Conservation (phyloP, 2,888 invertebrate genomes). For the Diaperis boleti region DNA sequence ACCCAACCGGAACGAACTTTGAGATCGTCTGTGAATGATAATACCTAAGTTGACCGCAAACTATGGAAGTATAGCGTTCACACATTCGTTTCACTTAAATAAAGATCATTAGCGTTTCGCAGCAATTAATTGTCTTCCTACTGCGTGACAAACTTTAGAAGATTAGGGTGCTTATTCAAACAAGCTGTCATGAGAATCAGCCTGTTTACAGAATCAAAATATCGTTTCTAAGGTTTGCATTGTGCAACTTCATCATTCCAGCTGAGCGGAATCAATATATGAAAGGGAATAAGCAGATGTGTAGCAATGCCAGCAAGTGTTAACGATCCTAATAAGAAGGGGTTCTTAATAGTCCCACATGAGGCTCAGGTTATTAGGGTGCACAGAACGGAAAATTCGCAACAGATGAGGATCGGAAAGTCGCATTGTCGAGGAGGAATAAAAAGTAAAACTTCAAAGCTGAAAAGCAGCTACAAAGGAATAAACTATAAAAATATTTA, state of each 20-base stretch:
- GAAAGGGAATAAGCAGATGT: conserved; percentile 25
- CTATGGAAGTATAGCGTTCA: neutral
- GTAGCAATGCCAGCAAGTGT: conserved; percentile 14
- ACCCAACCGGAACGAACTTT: neutral
- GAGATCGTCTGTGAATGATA: conserved; percentile 1
- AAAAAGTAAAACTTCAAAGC: conserved; percentile 4
- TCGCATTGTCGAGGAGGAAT: conserved; percentile 8
- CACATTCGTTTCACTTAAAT: conserved; percentile 13
- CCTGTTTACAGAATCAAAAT: conserved; percentile 16
- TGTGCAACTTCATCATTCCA: conserved; percentile 19
- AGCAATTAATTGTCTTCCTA: conserved; percentile 34
- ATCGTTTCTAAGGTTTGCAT: conserved; percentile 11
- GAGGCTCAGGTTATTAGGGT: conserved; percentile 10
- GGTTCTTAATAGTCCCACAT: conserved; percentile 25
- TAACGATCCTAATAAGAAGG: conserved; percentile 21
- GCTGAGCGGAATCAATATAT: conserved; percentile 10
- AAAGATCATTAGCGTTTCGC: conserved; percentile 18
- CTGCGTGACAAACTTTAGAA: conserved; percentile 19
- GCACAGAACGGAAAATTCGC: neutral
- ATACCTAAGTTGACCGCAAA: conserved; percentile 2
- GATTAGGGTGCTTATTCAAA: conserved; percentile 31
- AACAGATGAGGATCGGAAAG: conserved; percentile 10
- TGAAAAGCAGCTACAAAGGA: no score
- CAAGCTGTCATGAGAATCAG: conserved; percentile 28
- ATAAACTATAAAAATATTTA: no score